Evolutionary conservation across 2,113 vertebrate genomes (phyloP), one percentile per base, ranked within the genome.

Genomic region (Bothrops jararaca): DNA sequence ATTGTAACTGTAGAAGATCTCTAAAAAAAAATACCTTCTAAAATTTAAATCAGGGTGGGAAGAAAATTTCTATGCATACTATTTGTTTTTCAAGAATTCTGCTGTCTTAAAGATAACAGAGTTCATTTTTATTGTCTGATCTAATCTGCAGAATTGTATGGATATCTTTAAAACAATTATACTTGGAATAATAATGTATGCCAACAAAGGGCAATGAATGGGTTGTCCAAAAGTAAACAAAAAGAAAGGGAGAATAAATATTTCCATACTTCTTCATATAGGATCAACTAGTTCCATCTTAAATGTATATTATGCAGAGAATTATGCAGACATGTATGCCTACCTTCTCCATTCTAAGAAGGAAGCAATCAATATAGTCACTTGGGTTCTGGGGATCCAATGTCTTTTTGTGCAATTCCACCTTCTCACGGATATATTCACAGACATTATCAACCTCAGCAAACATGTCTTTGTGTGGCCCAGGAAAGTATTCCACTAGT

Each of bases 281-380:
- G 18, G 9, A 86, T 48, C 22, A 80, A 80, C 13, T 69, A 34
- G 29, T 34, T 34, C 64, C 64, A 69, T n/a, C 29, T 34, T 34
- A 34, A 13, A 69, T 69, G 13, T n/a, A 45, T 45, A 50, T 12
- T 0, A 42, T 74, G 24, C 11, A 52, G 12, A 5, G 6, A 18
- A 64, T 48, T 80, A 39, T 80, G 34, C 15, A 80, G 1, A n/a
- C 29, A 69, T 8, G 23, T 74, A 52, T 45, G 1, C 26, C 80
- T 95, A 97, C 97, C 97, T 96, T 96, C 57, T 97, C 95, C 0
- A 94, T 91, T 92, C 93, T 96, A 12, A 94, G 23, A 69, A 97
- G 95, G 95, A 97, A 97, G 53, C 92, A 96, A 93, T 97, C 97
- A 0, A 97, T 97, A 91, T 96, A 97, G 93, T 97, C 96, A 18